A percentile compares a stretch with the other conserved stretches of the same genome.
These are phyloP conservation scores for Aphis gossypii DNA, from an alignment of 1,140 invertebrate species.

Conservation along the genomic window DNA sequence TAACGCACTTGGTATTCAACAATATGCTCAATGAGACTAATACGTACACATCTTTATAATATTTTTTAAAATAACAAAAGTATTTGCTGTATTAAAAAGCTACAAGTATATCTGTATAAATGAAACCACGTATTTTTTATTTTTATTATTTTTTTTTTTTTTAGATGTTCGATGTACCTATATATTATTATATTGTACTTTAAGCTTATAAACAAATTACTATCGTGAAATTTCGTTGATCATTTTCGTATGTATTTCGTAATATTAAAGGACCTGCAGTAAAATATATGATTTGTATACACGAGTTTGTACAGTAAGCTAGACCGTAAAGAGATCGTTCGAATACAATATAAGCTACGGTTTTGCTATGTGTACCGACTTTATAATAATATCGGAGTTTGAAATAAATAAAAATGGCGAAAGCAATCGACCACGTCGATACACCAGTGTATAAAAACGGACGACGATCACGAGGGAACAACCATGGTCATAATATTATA, in stretches of 20 bases:
- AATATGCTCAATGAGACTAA: neutral
- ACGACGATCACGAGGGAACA: neutral
- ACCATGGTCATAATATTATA: neutral
- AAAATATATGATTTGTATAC: neutral
- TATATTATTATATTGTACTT: too few species aligned
- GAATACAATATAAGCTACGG: neutral
- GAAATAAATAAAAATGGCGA: neutral
- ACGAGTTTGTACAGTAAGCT: neutral
- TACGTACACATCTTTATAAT: neutral
- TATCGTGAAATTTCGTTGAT: neutral
- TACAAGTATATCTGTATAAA: too few species aligned
- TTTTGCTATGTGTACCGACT: neutral
- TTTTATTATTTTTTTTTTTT: too few species aligned
- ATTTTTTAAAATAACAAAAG: neutral
- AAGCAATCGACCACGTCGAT: neutral
- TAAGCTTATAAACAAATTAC: too few species aligned
- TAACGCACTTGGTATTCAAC: neutral
- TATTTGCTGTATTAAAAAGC: too few species aligned
- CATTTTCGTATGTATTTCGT: neutral
- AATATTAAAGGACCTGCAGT: neutral
- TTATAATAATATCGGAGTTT: neutral
- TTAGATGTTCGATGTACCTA: too few species aligned
- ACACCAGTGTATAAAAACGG: neutral
- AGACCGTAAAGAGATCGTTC: neutral
- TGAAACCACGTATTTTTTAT: too few species aligned